Percentiles rank a stretch among this genome's conserved stretches.
These are phyloP conservation scores for Melanargia galathea DNA, from an alignment of 2,888 invertebrate species.

Conservation along the genomic window DNA sequence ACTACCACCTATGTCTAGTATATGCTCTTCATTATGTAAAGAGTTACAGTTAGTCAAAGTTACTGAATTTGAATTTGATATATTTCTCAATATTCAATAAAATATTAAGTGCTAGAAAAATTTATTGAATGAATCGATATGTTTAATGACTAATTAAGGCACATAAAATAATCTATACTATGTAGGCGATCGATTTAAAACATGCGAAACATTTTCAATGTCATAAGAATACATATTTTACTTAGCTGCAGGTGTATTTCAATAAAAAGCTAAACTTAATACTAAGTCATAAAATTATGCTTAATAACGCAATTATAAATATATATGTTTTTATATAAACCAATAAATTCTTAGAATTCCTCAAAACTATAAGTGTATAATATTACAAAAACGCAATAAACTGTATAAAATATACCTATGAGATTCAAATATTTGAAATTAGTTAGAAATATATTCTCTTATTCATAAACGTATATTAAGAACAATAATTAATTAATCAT, in stretches of 20 bases:
- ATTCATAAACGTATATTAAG: constrained; percentile 4
- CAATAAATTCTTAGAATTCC: neutral
- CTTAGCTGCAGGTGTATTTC: neutral
- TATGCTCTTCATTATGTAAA: too few relatives aligned
- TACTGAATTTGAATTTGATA: too few relatives aligned
- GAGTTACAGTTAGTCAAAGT: too few relatives aligned
- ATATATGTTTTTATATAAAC: neutral
- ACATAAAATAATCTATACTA: neutral
- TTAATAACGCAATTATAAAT: neutral
- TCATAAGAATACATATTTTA: neutral
- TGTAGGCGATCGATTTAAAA: too few relatives aligned
- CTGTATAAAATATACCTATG: neutral
- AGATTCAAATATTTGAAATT: constrained; percentile 17
- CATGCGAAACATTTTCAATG: too few relatives aligned
- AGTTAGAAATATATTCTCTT: constrained; percentile 3
- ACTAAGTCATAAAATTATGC: neutral
- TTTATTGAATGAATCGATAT: too few relatives aligned
- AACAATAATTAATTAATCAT: too few relatives aligned
- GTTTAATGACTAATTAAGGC: neutral
- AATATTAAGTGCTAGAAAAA: too few relatives aligned
- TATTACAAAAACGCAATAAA: constrained; percentile 10
- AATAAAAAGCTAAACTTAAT: neutral
- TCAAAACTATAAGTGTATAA: constrained; percentile 1
- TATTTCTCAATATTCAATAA: neutral
- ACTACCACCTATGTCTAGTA: too few relatives aligned